These are phyloP conservation scores for Leontocebus nigricollis DNA, from an alignment of 2,797 vertebrate genomes.

Conservation along the genomic window DNA sequence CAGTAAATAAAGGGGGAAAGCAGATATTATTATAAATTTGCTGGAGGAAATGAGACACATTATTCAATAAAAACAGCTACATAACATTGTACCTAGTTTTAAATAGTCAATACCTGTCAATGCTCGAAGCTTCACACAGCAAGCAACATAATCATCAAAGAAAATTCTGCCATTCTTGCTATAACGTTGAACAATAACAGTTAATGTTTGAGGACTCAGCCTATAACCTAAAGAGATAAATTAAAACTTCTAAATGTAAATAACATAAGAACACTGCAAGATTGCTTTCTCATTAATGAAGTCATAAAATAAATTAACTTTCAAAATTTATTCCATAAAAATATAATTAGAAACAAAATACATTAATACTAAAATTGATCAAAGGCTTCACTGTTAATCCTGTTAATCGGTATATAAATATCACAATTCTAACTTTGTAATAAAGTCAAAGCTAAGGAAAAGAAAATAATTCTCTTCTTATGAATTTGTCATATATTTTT, in stretches of 20 bases:
- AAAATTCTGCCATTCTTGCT: conserved; percentile 91
- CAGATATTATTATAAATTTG: background rate
- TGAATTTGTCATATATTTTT: background rate
- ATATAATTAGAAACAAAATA: conserved; percentile 27
- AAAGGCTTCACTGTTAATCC: background rate
- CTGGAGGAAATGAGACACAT: background rate
- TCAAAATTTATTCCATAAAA: conserved; percentile 22
- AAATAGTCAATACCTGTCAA: conserved; percentile 88
- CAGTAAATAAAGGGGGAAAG: background rate
- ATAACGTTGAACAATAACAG: conserved; percentile 90
- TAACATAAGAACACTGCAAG: background rate
- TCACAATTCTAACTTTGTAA: background rate
- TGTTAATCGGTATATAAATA: background rate
- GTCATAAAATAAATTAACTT: conserved; percentile 15
- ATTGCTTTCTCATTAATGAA: background rate
- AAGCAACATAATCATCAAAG: conserved; percentile 95
- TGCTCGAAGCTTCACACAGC: conserved; percentile 91
- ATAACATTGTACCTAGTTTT: background rate
- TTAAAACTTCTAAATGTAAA: conserved; percentile 27
- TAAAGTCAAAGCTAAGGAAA: conserved; percentile 19
- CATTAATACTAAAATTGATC: background rate
- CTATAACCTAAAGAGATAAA: conserved; percentile 87
- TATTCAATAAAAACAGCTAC: background rate
- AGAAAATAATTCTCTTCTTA: background rate
- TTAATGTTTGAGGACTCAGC: conserved; percentile 88